Evolutionary conservation across 2,113 vertebrate species (phyloP).

Genomic region (Tachuris rubrigastra): DNA sequence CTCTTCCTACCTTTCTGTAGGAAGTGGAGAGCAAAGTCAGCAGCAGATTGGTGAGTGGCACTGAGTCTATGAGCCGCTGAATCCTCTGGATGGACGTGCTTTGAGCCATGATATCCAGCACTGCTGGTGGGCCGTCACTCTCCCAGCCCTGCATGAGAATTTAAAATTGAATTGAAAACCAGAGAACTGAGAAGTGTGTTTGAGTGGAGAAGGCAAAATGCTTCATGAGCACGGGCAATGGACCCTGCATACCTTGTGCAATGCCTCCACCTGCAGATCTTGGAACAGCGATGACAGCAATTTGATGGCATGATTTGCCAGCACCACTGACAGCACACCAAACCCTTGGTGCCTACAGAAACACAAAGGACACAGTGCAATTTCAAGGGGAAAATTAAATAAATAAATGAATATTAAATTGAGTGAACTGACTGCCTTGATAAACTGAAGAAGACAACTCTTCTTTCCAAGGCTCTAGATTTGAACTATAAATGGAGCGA

Average conservation of each 20-base stretch:
- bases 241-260: conserved; percentile 83
- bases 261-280: conserved; percentile 94
- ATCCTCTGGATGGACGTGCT: conserved; percentile 97
- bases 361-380: background rate
- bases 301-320: conserved; percentile 96
- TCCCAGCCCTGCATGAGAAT: conserved; percentile 83
- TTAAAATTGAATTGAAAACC: background rate
- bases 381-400: background rate
- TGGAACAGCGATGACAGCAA: conserved; percentile 94
- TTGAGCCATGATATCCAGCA: conserved; percentile 93
- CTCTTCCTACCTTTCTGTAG: conserved; percentile 89
- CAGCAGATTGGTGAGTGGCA: conserved; percentile 93
- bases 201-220: background rate
- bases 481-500: background rate
- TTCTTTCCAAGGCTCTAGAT: background rate
- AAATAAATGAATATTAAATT: background rate
- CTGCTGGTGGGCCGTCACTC: conserved; percentile 92
- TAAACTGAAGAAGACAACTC: background rate
- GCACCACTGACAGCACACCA: conserved; percentile 92
- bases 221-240: accelerated
- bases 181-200: background rate
- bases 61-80: conserved; percentile 93
- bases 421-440: background rate
- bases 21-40: conserved; percentile 93
- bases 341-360: conserved; percentile 91